Base-by-base conservation (phyloP, 1,140 invertebrate species). In the Drosophila mayri region DNA sequence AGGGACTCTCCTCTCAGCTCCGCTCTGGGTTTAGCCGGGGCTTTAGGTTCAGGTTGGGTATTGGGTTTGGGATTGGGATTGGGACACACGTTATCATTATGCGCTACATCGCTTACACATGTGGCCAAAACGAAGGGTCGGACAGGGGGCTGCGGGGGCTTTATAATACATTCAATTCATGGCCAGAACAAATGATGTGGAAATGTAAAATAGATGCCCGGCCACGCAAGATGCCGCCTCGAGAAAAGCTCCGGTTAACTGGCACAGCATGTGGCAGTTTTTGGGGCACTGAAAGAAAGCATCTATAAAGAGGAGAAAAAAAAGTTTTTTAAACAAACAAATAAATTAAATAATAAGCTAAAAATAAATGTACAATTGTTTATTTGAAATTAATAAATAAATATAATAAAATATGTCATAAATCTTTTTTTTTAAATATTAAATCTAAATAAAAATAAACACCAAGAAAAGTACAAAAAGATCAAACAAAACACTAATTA, bases 161-260 rank as follows among this genome's bases (percentile, higher is more conserved):
- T 79, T 79, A 88, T 90, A 88, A 90, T 90, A 90, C 84, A 85
- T 90, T 88, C 81, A 90, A 90, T 90, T 90, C 85, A 90, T 90
- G 86, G 85, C 78, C 82, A 81, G 81, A 90, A 90, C 86, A 90
- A 90, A 90, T 90, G 86, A 90, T 90, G 86, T 90, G 86, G 86
- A 90, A 90, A 90, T 90, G 86, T 90, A 90, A 90, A 90, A 90
- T 90, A 90, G 86, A 90, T 90, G 83, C 84, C 61, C 55, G 74
- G 75, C 79, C 79, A 74, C 54, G 32, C 52, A 77, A 46, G 65
- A 76, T 76, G 74, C 63, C 55, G 37, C 55, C 58, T 54, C 1
- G 28, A 30, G 41, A 41, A 70, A 49, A 32, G 47, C 43, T 47
- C 54, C 62, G 50, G 79, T 67, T 57, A 64, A 85, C 44, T 62